Evolutionary conservation across 2,113 vertebrate genomes (phyloP).

Genomic region (Colossoma macropomum): DNA sequence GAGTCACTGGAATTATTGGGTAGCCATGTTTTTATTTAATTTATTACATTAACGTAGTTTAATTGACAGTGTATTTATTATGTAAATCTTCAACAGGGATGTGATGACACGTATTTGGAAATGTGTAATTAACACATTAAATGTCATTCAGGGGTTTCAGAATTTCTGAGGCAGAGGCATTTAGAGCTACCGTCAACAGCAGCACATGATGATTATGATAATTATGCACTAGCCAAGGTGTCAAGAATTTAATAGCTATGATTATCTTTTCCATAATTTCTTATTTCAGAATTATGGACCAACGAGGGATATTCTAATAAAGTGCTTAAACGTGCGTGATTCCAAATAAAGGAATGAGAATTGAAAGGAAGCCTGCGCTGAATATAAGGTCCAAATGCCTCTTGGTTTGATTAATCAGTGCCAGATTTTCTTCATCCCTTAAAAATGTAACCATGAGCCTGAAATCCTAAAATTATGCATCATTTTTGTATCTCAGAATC

Average conservation of each 20-base stretch:
- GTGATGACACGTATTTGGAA: not conserved
- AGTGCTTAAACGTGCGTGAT: not conserved
- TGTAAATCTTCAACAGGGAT: not conserved
- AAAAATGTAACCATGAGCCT: not conserved
- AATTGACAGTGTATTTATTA: not conserved
- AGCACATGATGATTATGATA: slow-evolving; percentile 28
- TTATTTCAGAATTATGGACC: not conserved
- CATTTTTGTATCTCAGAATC: not conserved
- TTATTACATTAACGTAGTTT: not conserved
- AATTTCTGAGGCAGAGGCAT: not conserved
- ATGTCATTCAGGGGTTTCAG: not conserved
- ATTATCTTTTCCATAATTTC: slow-evolving; percentile 13
- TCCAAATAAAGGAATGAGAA: not conserved
- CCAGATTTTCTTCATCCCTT: not conserved
- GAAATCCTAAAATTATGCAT: not conserved
- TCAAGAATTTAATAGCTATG: slow-evolving; percentile 20
- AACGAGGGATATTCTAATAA: not conserved
- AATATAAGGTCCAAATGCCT: not conserved
- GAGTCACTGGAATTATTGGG: not conserved
- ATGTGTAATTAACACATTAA: slow-evolving; percentile 26
- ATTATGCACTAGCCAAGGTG: slow-evolving; percentile 13
- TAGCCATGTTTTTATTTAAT: not conserved
- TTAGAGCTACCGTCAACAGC: slow-evolving; percentile 3
- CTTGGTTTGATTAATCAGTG: not conserved
- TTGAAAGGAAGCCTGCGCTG: not conserved